phyloP scores from a whole-genome alignment of 2,113 vertebrate genomes.

The Sapajus apella region DNA sequence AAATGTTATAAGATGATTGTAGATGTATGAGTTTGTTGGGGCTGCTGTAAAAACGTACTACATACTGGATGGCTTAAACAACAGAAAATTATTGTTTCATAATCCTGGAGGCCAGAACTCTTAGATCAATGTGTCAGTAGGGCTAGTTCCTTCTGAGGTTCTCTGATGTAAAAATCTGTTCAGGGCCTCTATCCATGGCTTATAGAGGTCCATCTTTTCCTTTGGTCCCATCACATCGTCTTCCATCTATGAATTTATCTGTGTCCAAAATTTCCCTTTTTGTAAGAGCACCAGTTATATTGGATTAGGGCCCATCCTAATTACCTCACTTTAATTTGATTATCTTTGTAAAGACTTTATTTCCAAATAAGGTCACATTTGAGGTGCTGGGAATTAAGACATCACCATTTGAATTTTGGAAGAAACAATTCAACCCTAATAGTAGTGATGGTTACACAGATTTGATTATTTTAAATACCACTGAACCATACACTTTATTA shows the following conservation, averaged over 20 bases:
- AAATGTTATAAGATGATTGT: neutral
- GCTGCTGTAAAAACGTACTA: neutral
- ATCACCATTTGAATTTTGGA: neutral
- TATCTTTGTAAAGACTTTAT: neutral
- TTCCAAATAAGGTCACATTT: neutral
- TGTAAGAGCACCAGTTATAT: neutral
- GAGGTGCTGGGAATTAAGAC: neutral
- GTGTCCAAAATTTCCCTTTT: neutral
- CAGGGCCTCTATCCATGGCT: neutral
- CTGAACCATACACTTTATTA: neutral
- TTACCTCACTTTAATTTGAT: neutral
- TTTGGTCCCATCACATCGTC: neutral
- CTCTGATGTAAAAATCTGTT: neutral
- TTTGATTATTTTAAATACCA: neutral
- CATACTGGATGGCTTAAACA: neutral
- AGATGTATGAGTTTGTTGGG: neutral
- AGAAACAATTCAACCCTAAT: neutral
- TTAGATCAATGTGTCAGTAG: neutral
- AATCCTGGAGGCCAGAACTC: neutral
- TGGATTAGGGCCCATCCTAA: neutral
- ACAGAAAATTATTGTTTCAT: neutral
- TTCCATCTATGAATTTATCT: neutral
- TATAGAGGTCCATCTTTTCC: neutral
- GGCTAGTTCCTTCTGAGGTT: neutral
- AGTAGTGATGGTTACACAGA: neutral